Conservation (phyloP, 2,797 vertebrate genomes). For the Atherinosoma microstoma region DNA sequence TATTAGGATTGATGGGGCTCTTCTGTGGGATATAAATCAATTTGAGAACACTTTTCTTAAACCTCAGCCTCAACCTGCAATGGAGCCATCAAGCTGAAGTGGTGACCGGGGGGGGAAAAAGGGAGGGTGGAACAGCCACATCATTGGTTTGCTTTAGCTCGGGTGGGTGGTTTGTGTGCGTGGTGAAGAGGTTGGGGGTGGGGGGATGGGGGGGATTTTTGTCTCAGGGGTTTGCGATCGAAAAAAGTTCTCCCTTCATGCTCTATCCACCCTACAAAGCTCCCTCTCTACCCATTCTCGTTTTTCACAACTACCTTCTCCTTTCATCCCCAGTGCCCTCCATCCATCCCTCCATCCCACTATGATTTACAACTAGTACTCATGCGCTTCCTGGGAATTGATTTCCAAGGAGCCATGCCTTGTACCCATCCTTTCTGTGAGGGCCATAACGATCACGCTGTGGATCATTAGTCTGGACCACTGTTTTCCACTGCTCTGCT, state of each 20-base stretch:
- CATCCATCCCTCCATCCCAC: constrained; percentile 65
- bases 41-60: constrained; percentile 69
- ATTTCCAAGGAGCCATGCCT: constrained; percentile 81
- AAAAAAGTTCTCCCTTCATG: constrained; percentile 71
- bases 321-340: constrained; percentile 60
- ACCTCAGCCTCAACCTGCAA: constrained; percentile 64
- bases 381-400: constrained; percentile 82
- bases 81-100: constrained; percentile 69
- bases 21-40: constrained; percentile 80
- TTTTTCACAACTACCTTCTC: constrained; percentile 59
- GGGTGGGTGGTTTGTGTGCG: constrained; percentile 5
- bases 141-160: constrained; percentile 73
- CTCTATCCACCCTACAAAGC: constrained; percentile 53
- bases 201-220: constrained; percentile 60
- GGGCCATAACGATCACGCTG: constrained; percentile 83
- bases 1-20: constrained; percentile 82
- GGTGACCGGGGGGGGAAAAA: constrained; percentile 57
- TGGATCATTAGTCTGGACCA: constrained; percentile 86
- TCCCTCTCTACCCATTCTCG: constrained; percentile 46
- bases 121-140: constrained; percentile 71
- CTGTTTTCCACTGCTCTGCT: constrained; percentile 82
- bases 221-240: constrained; percentile 77
- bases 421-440: constrained; percentile 80
- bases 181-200: constrained; percentile 16
- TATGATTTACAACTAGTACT: constrained; percentile 82